Percentiles rank a stretch among this genome's conserved stretches.
These are phyloP conservation scores for Muscina levida DNA, from an alignment of 2,888 invertebrate genomes.

Conservation along the genomic window DNA sequence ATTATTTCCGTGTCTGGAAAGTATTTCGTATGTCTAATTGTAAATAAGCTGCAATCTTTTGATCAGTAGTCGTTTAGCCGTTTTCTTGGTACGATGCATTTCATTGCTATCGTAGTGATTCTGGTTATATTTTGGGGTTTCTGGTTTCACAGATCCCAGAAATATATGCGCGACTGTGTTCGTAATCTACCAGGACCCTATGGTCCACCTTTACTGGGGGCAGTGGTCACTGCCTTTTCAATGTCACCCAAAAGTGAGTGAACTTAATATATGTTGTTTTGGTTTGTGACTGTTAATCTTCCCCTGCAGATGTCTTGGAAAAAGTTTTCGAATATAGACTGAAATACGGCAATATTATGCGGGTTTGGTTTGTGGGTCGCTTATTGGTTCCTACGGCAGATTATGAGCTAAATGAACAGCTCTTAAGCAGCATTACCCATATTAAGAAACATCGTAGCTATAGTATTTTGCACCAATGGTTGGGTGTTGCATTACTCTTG, in stretches of 20 bases:
- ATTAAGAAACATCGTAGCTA: conserved; percentile 74
- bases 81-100: conserved; percentile 62
- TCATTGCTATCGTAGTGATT: conserved; percentile 66
- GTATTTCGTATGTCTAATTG: too few relatives aligned
- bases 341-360: not conserved
- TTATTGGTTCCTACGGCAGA: conserved; percentile 79
- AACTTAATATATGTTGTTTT: not conserved
- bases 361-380: conserved; percentile 68
- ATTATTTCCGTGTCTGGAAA: too few relatives aligned
- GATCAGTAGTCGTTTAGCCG: too few relatives aligned
- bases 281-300: conserved; percentile 66
- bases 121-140: conserved; percentile 57
- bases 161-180: conserved; percentile 68
- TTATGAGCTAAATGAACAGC: conserved; percentile 80
- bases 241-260: conserved; percentile 69
- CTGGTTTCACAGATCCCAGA: conserved; percentile 63
- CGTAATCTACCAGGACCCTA: conserved; percentile 71
- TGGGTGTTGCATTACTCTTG: conserved; percentile 75
- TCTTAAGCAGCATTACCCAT: conserved; percentile 72
- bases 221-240: conserved; percentile 65
- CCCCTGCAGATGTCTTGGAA: conserved; percentile 71
- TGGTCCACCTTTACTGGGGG: conserved; percentile 70
- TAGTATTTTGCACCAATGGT: conserved; percentile 72
- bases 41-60: too few relatives aligned
- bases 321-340: not conserved